Percentiles rank a stretch among this genome's conserved stretches.
Evolutionary conservation across 2,797 vertebrate species (phyloP).

Genomic region (Pipistrellus nathusii): DNA sequence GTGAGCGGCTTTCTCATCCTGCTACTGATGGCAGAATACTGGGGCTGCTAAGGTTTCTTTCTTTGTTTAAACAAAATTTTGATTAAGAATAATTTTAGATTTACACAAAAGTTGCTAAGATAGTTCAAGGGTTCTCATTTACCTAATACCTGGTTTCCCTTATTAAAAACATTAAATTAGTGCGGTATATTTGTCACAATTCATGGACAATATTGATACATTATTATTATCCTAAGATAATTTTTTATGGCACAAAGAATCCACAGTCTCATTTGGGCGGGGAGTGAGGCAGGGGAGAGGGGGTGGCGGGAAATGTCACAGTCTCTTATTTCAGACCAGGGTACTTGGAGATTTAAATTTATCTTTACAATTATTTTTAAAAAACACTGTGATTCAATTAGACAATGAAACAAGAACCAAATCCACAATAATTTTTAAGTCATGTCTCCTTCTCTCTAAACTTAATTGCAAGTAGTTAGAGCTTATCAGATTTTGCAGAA

Average conservation of each 20-base stretch:
- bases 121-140: neutral
- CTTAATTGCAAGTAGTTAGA: neutral
- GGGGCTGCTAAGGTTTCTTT: neutral
- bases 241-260: neutral
- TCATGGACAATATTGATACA: neutral
- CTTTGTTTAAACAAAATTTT: constrained; percentile 16
- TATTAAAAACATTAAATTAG: neutral
- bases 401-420: neutral
- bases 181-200: neutral
- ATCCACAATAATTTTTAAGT: neutral
- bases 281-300: too few relatives aligned
- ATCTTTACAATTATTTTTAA: neutral
- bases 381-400: neutral
- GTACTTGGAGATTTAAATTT: neutral
- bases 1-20: neutral
- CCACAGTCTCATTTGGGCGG: neutral
- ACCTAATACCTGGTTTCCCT: neutral
- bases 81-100: constrained; percentile 4
- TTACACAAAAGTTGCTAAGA: neutral
- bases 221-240: neutral
- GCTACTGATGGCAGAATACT: neutral
- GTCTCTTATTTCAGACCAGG: neutral
- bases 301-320: neutral
- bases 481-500: neutral
- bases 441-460: neutral